Base-by-base conservation (phyloP, 2,888 invertebrate species). In the Thyatira batis region DNA sequence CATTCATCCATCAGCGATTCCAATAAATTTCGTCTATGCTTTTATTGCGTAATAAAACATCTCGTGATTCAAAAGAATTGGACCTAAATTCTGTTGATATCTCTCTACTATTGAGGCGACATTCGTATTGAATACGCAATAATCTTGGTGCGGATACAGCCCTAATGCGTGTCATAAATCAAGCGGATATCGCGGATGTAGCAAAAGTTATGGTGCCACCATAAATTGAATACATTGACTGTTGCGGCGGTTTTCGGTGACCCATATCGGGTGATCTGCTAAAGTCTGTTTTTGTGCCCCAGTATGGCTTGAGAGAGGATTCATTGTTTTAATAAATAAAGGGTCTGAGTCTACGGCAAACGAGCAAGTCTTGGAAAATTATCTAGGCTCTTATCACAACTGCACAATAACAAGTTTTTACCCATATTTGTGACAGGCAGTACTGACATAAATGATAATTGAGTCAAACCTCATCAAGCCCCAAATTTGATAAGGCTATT, bases 211-310 rank as follows among this genome's bases (percentile, higher is more conserved):
- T 81, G 75, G 80, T 71, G 69, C 61, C 62, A 67, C 65, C 75
- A 83, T 88, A 86, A 85, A 87, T 86, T 76, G 63, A 51, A 60
- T 55, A 61, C 73, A 79, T 79, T 70, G 82, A 80, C 78, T 57
- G 74, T 79, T 78, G 76, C 72, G 64, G 65, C 58, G 54, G 65
- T 71, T 58, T 60, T 55, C 57, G 54, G 49, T 67, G 67, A 65
- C 67, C 69, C 58, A 66, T 65, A 67, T 72, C 58, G 27, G 50
- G 39, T 54, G 30, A 20, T 25, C 33, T 25, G 28, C 10, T 23
- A 20, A 10, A 43, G 25, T 17, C 20, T 50, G 21, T 43, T 39
- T 17, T 17, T 39, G 8, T 39, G 17, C 4, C 13, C n/a, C 13
- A 39, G 17, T 39, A 39, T 17, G 39, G 3, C 17, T 8, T 39